Evolutionary conservation across 1,140 invertebrate genomes (phyloP), one percentile per base, ranked within the genome.

Genomic region (Drosophila burlai): DNA sequence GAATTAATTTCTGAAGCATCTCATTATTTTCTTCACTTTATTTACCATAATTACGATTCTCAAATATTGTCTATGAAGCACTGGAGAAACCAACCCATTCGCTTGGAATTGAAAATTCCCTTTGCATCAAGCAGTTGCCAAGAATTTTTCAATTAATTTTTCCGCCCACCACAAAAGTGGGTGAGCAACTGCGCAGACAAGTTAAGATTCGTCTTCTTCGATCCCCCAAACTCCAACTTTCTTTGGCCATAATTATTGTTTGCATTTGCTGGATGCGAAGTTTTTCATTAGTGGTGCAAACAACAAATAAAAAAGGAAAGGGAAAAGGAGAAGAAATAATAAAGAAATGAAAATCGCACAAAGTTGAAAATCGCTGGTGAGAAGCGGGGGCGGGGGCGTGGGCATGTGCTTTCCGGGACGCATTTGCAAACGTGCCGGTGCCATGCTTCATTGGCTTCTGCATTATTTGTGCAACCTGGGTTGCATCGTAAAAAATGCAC

Each of bases 401-500:
- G 40, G 45, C 18, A 49, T 60, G 47, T 43, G 65, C 45, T 57
- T 66, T 61, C 21, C 61, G 57, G 69, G 45, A 45, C 49, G 71
- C 76, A 68, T 68, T 67, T 81, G 82, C 83, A 76, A 83, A 69
- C 49, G 54, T 75, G 69, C 75, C 76, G 75, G 85, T 71, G 55
- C 82, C 80, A 91, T 83, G 86, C 86, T 91, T 91, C 86, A 91
- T 91, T 91, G 86, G 77, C 87, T 91, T 79, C 68, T 91, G 83
- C 87, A 91, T 91, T 91, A 86, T 91, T 91, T 86, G 83, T 91
- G 79, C 80, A 91, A 80, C 82, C 86, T 80, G 82, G 82, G 82
- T 81, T 91, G 83, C 77, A 86, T 76, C 80, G 90, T 91, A 79
- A 91, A 91, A 91, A 91, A 91, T 91, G 74, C 83, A 91, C 38